Evolutionary conservation across 2,113 vertebrate genomes (phyloP).

Genomic region (Zosterops japonicus): DNA sequence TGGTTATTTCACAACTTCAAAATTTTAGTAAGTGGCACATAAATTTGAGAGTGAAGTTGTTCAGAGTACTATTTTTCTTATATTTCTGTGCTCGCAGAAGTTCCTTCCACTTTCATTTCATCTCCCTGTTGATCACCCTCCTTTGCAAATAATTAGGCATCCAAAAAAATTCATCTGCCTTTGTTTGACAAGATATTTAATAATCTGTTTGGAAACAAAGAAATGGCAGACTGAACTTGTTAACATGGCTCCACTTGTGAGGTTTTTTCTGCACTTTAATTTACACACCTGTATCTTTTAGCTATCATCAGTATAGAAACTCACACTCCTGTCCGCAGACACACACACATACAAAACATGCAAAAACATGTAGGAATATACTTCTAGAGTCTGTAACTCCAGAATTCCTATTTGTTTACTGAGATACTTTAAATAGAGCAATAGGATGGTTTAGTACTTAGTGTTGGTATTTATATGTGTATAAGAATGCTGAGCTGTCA

Average conservation of each 20-base stretch:
- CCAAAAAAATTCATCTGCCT: neutral
- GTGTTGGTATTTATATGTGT: neutral
- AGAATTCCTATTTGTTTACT: constrained; percentile 18
- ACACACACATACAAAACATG: neutral
- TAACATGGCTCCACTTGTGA: neutral
- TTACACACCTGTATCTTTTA: neutral
- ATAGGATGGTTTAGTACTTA: neutral
- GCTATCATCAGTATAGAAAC: neutral
- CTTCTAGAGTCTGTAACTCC: neutral
- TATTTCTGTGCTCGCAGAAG: neutral
- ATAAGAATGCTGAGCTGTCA: neutral
- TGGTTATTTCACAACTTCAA: neutral
- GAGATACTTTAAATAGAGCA: neutral
- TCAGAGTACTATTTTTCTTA: neutral
- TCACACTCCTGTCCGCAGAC: neutral
- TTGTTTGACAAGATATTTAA: neutral
- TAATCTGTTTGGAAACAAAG: neutral
- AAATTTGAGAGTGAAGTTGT: rapidly evolving
- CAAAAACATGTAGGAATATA: neutral
- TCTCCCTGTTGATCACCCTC: neutral
- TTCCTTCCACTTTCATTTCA: neutral
- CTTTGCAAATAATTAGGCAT: neutral
- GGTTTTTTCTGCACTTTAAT: neutral
- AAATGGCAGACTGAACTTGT: neutral
- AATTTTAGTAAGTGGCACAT: neutral